These are phyloP conservation scores for Glyphotaelius pellucidus DNA, from an alignment of 2,888 invertebrate species.

Conservation along the genomic window DNA sequence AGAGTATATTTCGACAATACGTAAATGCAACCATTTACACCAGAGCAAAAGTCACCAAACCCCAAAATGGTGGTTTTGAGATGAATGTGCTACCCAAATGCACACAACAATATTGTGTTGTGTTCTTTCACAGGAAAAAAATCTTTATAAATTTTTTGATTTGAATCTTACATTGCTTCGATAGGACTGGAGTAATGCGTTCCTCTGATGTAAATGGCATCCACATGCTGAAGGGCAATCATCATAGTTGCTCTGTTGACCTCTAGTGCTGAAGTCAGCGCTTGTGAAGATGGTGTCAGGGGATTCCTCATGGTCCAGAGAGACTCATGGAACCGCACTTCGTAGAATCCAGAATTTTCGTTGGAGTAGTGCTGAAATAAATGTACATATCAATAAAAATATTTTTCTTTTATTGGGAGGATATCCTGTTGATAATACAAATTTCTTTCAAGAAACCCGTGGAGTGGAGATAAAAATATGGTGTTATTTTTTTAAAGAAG, in stretches of 20 bases:
- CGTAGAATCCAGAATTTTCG: slow-evolving; percentile 75
- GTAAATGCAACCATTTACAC: not conserved
- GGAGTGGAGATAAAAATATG: too few species aligned
- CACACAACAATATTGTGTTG: too few species aligned
- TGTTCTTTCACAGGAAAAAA: too few species aligned
- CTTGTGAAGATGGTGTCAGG: slow-evolving; percentile 69
- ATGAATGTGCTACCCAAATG: too few species aligned
- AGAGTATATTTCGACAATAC: not conserved
- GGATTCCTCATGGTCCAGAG: slow-evolving; percentile 84
- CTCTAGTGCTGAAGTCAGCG: slow-evolving; percentile 72
- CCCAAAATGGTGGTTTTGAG: too few species aligned
- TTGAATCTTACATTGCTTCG: slow-evolving; percentile 76
- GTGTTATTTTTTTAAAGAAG: too few species aligned
- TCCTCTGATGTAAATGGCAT: slow-evolving; percentile 87
- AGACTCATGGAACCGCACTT: slow-evolving; percentile 84
- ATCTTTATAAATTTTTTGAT: not conserved
- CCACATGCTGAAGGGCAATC: slow-evolving; percentile 93
- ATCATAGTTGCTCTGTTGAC: slow-evolving; percentile 89
- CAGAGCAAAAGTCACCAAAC: too few species aligned
- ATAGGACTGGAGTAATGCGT: slow-evolving; percentile 81
- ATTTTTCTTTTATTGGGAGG: too few species aligned
- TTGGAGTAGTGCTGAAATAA: slow-evolving; percentile 70
- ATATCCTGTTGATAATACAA: too few species aligned
- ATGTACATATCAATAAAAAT: not conserved
- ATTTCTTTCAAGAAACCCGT: too few species aligned